A percentile compares a stretch with the other conserved stretches of the same genome.
These are phyloP conservation scores for Maconellicoccus hirsutus DNA, from an alignment of 1,140 invertebrate genomes.

Conservation along the genomic window DNA sequence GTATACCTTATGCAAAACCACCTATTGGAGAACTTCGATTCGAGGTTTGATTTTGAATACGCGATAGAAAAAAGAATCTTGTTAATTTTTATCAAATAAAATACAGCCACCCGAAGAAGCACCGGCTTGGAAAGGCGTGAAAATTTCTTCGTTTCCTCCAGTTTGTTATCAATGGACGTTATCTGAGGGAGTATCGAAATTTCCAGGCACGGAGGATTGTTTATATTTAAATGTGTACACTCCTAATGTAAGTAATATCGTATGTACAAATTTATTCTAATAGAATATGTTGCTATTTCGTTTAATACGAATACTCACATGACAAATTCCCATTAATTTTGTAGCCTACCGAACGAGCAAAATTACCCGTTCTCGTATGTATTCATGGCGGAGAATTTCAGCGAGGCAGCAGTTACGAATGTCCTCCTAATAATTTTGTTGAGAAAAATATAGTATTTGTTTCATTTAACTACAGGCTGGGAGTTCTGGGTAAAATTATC, in stretches of 20 bases:
- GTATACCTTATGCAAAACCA: constrained; percentile 40
- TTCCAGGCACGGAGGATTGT: constrained; percentile 25
- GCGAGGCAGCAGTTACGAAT: constrained; percentile 34
- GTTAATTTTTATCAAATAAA: too few species aligned
- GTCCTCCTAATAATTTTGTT: constrained; percentile 41
- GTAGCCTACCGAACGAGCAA: constrained; percentile 7
- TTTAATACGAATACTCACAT: too few species aligned
- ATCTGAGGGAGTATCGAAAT: neutral
- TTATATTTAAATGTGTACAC: constrained; percentile 27
- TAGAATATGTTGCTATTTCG: too few species aligned
- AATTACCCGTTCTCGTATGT: constrained; percentile 44
- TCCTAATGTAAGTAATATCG: constrained; percentile 12
- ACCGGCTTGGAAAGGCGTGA: constrained; percentile 18
- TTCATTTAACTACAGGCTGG: constrained; percentile 50
- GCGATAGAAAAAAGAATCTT: too few species aligned
- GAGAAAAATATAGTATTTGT: constrained; percentile 45
- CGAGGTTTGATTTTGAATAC: constrained; percentile 29
- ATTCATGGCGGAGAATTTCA: constrained; percentile 51
- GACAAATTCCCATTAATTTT: too few species aligned
- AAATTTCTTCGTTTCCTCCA: constrained; percentile 15
- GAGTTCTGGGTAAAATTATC: constrained; percentile 35
- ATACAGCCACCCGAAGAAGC: constrained; percentile 19
- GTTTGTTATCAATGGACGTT: neutral
- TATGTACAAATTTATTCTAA: too few species aligned
- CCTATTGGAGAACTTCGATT: constrained; percentile 38